A percentile compares a stretch with the other conserved stretches of the same genome.
Conservation (phyloP, 1,140 invertebrate genomes). For the Ooceraea biroi region DNA sequence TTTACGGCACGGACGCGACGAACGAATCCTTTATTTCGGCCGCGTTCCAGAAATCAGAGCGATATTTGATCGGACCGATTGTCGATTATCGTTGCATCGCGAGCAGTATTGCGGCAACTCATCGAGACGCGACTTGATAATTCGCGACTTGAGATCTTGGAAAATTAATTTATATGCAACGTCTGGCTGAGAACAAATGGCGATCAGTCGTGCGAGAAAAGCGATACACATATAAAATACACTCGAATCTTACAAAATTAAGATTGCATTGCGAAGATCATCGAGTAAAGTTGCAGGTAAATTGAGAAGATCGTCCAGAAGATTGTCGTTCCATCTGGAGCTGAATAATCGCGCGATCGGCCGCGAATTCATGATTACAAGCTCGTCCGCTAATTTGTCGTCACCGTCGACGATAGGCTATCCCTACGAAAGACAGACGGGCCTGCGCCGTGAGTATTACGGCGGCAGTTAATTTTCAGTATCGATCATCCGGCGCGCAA, state of each 20-base stretch:
- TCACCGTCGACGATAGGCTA: conserved; percentile 28
- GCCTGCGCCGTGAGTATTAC: conserved; percentile 54
- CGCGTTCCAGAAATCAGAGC: conserved; percentile 25
- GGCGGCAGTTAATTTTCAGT: conserved; percentile 64
- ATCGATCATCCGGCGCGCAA: conserved; percentile 65
- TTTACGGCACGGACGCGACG: conserved; percentile 41
- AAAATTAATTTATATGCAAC: conserved; percentile 12
- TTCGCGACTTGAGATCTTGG: background rate
- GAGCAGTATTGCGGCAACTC: background rate
- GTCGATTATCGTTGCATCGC: background rate
- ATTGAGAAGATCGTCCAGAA: no score
- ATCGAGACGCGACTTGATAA: background rate
- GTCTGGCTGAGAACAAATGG: background rate
- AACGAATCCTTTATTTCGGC: conserved; percentile 42
- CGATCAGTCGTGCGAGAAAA: background rate
- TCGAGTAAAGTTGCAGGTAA: background rate
- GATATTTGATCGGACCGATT: conserved; percentile 7
- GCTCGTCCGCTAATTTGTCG: conserved; percentile 48
- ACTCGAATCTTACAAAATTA: background rate
- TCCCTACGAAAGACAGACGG: conserved; percentile 50
- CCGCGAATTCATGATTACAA: conserved; percentile 49
- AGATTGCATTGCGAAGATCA: background rate
- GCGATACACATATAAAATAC: no score
- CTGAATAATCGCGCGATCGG: conserved; percentile 27
- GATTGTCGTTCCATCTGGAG: background rate